A percentile compares a stretch with the other conserved stretches of the same genome.
Evolutionary conservation across 2,113 vertebrate genomes (phyloP).

Genomic region (Trematocara zebra): DNA sequence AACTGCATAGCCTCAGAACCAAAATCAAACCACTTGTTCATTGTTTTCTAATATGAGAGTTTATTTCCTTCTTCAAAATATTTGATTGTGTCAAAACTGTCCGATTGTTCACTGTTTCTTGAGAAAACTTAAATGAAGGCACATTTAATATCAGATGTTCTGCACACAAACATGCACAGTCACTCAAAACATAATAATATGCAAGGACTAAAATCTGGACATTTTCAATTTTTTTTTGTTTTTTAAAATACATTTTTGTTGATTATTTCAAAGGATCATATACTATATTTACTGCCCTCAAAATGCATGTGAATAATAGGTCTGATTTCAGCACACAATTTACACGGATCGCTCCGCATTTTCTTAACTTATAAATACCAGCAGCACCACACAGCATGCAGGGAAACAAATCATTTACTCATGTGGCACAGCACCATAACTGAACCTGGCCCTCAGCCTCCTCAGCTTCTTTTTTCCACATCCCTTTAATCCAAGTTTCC

Average conservation of each 20-base stretch:
- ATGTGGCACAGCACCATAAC: neutral
- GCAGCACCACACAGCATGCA: neutral
- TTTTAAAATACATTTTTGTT: neutral
- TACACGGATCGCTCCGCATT: accelerated
- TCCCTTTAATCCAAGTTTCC: neutral
- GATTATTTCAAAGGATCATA: neutral
- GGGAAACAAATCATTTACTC: neutral
- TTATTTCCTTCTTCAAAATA: neutral
- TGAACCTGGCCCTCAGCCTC: neutral
- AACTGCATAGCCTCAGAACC: neutral
- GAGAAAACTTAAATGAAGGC: neutral
- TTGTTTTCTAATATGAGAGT: neutral
- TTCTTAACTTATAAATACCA: neutral
- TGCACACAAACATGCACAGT: neutral
- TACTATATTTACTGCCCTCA: neutral
- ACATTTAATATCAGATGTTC: neutral
- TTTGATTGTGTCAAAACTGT: neutral
- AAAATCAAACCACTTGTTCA: neutral
- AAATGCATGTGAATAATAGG: neutral
- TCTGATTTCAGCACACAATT: neutral
- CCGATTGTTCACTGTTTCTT: neutral
- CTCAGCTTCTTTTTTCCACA: neutral
- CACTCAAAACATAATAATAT: neutral
- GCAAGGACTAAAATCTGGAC: neutral
- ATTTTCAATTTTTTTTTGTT: neutral